Evolutionary conservation across 2,113 vertebrate species (phyloP).

Genomic region (Caranx melampygus): DNA sequence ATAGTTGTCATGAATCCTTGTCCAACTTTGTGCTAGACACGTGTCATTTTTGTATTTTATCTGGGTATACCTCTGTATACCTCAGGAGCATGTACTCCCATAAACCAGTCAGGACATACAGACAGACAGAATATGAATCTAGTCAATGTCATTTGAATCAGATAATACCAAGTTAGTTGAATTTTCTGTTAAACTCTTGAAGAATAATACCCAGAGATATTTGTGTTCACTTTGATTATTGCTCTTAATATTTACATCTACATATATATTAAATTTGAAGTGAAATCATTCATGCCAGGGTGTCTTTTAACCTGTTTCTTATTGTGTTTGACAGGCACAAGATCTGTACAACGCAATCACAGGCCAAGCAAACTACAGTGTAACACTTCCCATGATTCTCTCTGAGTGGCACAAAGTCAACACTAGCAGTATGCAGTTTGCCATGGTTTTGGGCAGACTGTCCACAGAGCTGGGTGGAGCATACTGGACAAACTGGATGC

Average conservation of each 20-base stretch:
- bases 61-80: too few species aligned
- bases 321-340: slow-evolving; percentile 46
- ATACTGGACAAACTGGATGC: slow-evolving; percentile 65
- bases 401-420: slow-evolving; percentile 76
- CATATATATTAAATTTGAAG: not conserved
- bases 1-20: not conserved
- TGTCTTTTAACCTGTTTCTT: not conserved
- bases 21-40: not conserved
- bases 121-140: too few species aligned
- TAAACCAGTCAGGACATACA: too few species aligned
- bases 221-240: not conserved
- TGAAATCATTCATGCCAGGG: not conserved
- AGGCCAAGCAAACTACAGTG: slow-evolving; percentile 22
- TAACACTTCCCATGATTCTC: slow-evolving; percentile 77
- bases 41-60: not conserved
- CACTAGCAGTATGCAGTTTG: slow-evolving; percentile 45
- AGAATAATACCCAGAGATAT: not conserved
- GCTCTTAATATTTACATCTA: not conserved
- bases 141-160: too few species aligned
- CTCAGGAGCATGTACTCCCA: too few species aligned
- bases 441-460: slow-evolving; percentile 12
- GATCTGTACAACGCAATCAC: slow-evolving; percentile 18
- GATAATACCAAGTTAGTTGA: not conserved
- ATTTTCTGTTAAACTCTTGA: not conserved
- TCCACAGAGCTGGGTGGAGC: slow-evolving; percentile 14